Conservation (phyloP, 2,797 vertebrate genomes). For the Triplophysa yarkandensis region DNA sequence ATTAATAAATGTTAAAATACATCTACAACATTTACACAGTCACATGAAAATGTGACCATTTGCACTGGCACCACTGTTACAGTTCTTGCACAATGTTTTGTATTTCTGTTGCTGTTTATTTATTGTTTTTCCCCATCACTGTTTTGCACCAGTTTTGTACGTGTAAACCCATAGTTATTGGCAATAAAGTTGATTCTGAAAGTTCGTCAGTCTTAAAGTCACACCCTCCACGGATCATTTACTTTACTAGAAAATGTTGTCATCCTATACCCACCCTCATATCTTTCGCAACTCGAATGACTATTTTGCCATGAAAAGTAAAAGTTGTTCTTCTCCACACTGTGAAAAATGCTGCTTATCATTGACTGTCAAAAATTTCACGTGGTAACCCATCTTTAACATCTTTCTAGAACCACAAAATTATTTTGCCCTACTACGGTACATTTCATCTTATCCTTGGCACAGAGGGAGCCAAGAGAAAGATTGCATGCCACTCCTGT, state of each 20-base stretch:
- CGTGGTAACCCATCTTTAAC: neutral
- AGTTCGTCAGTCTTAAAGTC: neutral
- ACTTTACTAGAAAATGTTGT: constrained; percentile 3
- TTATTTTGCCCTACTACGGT: neutral
- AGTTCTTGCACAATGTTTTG: too few relatives aligned
- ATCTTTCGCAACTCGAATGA: neutral
- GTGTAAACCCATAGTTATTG: too few relatives aligned
- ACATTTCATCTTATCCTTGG: neutral
- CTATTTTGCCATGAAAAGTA: neutral
- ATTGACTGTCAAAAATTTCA: neutral
- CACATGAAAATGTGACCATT: too few relatives aligned
- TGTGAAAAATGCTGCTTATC: neutral
- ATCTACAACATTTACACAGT: too few relatives aligned
- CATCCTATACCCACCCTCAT: constrained; percentile 7
- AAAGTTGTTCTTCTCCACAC: neutral
- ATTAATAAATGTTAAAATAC: too few relatives aligned
- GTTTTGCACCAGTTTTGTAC: too few relatives aligned
- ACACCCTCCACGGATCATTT: constrained; percentile 3
- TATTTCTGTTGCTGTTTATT: too few relatives aligned
- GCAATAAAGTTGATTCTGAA: too few relatives aligned
- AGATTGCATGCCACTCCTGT: neutral
- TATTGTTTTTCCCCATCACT: too few relatives aligned
- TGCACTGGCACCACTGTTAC: too few relatives aligned
- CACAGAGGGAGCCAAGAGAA: neutral
- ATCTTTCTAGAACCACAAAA: neutral